These are phyloP conservation scores for Onchidella celtica DNA, from an alignment of 2,888 invertebrate species.

Conservation along the genomic window DNA sequence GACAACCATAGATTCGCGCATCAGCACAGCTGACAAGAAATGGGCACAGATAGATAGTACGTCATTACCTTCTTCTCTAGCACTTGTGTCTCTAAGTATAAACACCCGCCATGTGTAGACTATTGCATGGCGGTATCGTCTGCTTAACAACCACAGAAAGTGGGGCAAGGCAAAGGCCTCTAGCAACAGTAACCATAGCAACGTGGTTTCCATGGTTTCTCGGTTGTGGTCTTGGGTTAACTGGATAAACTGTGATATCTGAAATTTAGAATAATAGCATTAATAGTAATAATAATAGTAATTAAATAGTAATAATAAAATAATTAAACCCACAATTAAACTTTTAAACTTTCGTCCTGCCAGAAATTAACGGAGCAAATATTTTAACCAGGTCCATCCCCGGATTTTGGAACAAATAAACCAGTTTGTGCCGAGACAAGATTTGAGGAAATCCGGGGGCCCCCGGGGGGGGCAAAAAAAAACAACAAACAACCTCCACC, in stretches of 20 bases:
- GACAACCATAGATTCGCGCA: too few species aligned
- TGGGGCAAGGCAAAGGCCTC: slow-evolving; percentile 68
- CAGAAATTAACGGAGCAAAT: too few species aligned
- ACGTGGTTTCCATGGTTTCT: slow-evolving; percentile 57
- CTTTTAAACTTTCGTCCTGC: too few species aligned
- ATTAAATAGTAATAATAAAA: not conserved
- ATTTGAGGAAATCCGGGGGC: too few species aligned
- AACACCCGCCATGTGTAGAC: slow-evolving; percentile 67
- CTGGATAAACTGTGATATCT: slow-evolving; percentile 63
- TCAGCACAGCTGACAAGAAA: too few species aligned
- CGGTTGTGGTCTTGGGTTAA: slow-evolving; percentile 58
- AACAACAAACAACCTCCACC: too few species aligned
- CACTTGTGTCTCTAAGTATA: slow-evolving; percentile 59
- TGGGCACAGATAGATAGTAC: too few species aligned
- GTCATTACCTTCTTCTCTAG: slow-evolving; percentile 69
- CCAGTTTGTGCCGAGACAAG: too few species aligned
- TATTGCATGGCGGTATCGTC: slow-evolving; percentile 70
- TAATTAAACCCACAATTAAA: too few species aligned
- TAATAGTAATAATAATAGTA: not conserved
- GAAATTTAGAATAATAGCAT: not conserved
- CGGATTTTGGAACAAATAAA: too few species aligned
- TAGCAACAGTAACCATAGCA: slow-evolving; percentile 64
- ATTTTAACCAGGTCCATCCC: too few species aligned
- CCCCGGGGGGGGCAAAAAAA: too few species aligned
- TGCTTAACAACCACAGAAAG: slow-evolving; percentile 67